Evolutionary conservation across 2,113 vertebrate species (phyloP).

Genomic region (Callaeas wilsoni): DNA sequence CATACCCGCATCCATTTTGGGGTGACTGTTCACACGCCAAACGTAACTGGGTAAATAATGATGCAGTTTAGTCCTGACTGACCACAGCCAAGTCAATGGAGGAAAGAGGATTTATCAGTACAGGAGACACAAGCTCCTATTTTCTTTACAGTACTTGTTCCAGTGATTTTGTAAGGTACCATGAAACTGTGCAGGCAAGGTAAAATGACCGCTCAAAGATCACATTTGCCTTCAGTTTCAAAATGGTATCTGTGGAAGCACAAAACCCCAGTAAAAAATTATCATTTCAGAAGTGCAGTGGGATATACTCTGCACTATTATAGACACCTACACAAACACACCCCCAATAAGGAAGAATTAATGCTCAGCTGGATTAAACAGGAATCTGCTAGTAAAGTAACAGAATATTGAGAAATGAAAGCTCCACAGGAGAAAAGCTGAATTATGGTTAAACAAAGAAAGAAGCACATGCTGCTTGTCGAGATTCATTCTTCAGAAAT

Average conservation of each 20-base stretch:
- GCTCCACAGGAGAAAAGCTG: background rate
- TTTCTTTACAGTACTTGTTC: background rate
- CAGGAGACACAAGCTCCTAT: background rate
- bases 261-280: background rate
- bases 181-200: background rate
- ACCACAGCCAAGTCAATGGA: background rate
- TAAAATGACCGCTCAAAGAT: background rate
- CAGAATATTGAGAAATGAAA: background rate
- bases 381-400: background rate
- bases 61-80: background rate
- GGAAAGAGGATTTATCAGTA: background rate
- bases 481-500: background rate
- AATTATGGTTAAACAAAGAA: background rate
- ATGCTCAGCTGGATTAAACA: background rate
- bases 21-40: background rate
- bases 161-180: background rate
- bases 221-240: background rate
- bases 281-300: background rate
- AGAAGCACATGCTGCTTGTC: background rate
- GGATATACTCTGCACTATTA: background rate
- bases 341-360: background rate
- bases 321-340: background rate
- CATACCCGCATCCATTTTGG: background rate
- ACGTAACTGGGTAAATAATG: background rate
- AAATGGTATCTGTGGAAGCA: background rate